Evolutionary conservation across 2,797 vertebrate species (phyloP).

Genomic region (Anas capensis): DNA sequence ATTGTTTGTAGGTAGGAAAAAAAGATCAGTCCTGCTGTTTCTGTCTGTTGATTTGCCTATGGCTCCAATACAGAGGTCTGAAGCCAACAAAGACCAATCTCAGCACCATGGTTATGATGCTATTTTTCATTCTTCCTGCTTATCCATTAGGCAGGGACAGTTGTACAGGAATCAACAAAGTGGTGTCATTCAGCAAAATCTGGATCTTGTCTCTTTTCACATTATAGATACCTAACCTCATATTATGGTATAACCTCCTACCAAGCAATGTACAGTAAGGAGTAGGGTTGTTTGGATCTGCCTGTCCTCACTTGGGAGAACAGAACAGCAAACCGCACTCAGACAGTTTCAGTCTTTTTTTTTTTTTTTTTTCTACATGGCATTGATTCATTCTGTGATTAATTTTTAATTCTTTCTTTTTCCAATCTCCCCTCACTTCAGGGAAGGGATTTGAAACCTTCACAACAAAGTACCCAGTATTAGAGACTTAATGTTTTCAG

Average conservation of each 20-base stretch:
- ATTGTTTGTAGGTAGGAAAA: neutral
- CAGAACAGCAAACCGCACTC: neutral
- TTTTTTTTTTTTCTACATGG: neutral
- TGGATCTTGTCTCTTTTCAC: neutral
- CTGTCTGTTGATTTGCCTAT: neutral
- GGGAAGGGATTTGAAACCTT: neutral
- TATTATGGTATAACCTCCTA: neutral
- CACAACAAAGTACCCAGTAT: neutral
- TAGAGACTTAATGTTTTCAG: neutral
- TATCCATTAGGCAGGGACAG: neutral
- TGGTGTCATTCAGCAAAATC: neutral
- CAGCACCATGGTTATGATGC: rapidly evolving
- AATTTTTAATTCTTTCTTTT: neutral
- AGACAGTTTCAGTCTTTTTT: neutral
- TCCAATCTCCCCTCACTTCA: neutral
- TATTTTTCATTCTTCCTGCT: neutral
- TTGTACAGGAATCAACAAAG: neutral
- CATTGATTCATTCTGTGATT: neutral
- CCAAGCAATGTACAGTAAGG: neutral
- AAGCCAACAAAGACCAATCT: neutral
- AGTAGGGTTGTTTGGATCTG: neutral
- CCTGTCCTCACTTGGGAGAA: rapidly evolving
- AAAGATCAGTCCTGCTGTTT: neutral
- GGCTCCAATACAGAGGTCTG: neutral
- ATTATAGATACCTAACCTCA: neutral